Evolutionary conservation across 2,797 vertebrate genomes (phyloP).

Genomic region (Myotis daubentonii): DNA sequence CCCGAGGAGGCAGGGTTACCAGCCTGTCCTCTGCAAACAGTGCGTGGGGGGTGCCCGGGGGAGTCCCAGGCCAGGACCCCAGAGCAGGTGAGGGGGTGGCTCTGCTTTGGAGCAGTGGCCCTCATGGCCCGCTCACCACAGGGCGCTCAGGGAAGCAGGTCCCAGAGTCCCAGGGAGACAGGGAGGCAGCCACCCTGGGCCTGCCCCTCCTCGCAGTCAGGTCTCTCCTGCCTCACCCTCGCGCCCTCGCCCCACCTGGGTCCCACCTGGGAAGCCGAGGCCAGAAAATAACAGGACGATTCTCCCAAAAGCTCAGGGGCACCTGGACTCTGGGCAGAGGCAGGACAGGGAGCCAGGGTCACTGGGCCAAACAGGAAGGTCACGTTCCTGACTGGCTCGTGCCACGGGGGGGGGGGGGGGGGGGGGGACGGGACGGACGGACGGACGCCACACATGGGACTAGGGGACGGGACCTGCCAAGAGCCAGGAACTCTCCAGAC

Average conservation of each 20-base stretch:
- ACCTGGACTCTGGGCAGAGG: neutral
- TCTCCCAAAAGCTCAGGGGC: neutral
- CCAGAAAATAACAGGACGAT: neutral
- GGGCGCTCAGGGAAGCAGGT: neutral
- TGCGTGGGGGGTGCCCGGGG: fast-evolving
- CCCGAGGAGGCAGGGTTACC: neutral
- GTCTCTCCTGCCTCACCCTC: neutral
- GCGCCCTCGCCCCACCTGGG: too few species aligned
- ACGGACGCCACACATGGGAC: too few species aligned
- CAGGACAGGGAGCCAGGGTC: neutral
- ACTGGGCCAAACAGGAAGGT: neutral
- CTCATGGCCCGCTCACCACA: too few species aligned
- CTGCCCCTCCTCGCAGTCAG: neutral
- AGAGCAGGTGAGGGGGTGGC: neutral
- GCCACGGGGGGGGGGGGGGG: neutral
- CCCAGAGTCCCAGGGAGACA: neutral
- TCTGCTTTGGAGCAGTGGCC: neutral
- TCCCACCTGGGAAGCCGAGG: neutral
- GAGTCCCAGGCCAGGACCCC: neutral
- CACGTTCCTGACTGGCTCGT: neutral
- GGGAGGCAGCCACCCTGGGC: neutral
- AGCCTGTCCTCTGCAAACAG: neutral
- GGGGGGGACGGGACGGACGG: neutral
- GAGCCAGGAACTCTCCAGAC: neutral
- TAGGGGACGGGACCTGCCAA: neutral